Evolutionary conservation across 1,140 invertebrate species (phyloP).

Genomic region (Aphidius ervi): DNA sequence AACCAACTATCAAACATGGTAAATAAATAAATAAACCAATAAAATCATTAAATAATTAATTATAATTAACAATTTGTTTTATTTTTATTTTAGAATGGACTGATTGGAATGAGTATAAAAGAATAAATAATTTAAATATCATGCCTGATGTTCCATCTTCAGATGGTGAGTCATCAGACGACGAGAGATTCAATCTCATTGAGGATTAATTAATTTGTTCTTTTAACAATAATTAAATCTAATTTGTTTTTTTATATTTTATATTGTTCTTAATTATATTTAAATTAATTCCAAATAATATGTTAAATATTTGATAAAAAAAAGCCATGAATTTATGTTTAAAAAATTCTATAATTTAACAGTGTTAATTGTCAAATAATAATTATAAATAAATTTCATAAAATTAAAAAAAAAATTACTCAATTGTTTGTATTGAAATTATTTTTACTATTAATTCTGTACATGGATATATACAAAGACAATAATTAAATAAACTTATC

Average conservation of each 20-base stretch:
- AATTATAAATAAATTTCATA: no score
- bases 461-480: conserved; percentile 22
- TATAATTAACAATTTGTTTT: conserved; percentile 12
- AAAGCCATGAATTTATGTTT: background rate
- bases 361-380: no score
- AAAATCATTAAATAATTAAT: background rate
- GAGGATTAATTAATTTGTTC: conserved; percentile 1
- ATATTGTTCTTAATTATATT: background rate
- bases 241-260: background rate
- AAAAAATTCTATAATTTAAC: background rate
- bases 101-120: conserved; percentile 8
- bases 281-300: background rate
- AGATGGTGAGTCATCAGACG: conserved; percentile 14
- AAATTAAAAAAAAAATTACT: background rate
- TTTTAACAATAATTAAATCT: background rate
- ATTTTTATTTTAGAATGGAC: conserved; percentile 17
- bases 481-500: background rate
- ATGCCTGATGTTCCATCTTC: background rate
- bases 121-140: background rate
- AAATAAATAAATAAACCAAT: conserved; percentile 10
- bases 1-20: conserved; percentile 2
- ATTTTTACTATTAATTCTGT: conserved; percentile 8
- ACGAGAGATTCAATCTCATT: conserved; percentile 6
- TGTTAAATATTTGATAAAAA: background rate
- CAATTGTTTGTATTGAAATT: conserved; percentile 15